A percentile compares a stretch with the other conserved stretches of the same genome.
phyloP scores from a whole-genome alignment of 2,888 invertebrate genomes.

The Villa cingulata region DNA sequence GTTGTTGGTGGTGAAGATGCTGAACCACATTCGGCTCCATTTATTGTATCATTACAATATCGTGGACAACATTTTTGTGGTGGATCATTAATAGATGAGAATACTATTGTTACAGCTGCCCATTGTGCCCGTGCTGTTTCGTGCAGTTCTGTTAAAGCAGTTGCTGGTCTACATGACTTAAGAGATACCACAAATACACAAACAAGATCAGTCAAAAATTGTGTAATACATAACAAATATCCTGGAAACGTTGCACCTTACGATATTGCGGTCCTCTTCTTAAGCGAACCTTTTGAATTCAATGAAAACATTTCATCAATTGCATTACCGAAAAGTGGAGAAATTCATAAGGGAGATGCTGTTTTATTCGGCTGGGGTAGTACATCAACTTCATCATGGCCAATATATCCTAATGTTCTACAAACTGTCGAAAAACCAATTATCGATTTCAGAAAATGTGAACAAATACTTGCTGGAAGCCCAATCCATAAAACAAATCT shows the following conservation, averaged over 20 bases:
- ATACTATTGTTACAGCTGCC: constrained; percentile 34
- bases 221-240: no score
- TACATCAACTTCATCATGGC: constrained; percentile 1
- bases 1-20: constrained; percentile 27
- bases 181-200: constrained; percentile 11
- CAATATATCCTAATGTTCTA: constrained; percentile 17
- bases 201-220: no score
- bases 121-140: constrained; percentile 22
- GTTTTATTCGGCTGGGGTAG: constrained; percentile 27
- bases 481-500: constrained; percentile 12
- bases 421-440: constrained; percentile 20
- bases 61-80: constrained; percentile 26
- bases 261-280: constrained; percentile 41
- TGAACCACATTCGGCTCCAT: constrained; percentile 32
- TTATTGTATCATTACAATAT: constrained; percentile 30
- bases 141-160: constrained; percentile 22
- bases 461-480: neutral
- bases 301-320: constrained; percentile 28
- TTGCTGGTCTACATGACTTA: constrained; percentile 35
- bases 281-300: constrained; percentile 22
- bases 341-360: constrained; percentile 22
- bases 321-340: constrained; percentile 25
- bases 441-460: constrained; percentile 4
- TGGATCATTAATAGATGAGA: constrained; percentile 33
- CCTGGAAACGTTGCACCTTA: constrained; percentile 36